Percentiles rank a stretch among this genome's conserved stretches.
These are phyloP conservation scores for Heloderma charlesbogerti DNA, from an alignment of 2,113 vertebrate species.

Conservation along the genomic window DNA sequence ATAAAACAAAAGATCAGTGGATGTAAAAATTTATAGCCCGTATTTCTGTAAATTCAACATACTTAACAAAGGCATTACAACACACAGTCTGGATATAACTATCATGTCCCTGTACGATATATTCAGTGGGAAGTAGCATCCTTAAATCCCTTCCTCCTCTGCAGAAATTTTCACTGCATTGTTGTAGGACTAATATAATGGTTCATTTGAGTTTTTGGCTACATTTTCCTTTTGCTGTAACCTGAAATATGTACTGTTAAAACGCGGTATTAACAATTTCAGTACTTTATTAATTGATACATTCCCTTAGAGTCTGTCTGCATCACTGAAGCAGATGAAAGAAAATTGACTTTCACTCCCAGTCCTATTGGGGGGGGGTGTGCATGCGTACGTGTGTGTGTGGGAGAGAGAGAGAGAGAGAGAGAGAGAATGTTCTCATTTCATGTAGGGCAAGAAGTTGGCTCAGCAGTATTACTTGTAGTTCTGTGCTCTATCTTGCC, in stretches of 20 bases:
- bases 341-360: constrained; percentile 40
- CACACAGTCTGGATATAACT: background rate
- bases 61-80: background rate
- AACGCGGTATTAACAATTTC: constrained; percentile 1
- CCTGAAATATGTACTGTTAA: background rate
- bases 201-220: background rate
- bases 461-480: background rate
- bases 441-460: background rate
- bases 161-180: background rate
- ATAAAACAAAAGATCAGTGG: background rate
- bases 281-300: constrained; percentile 35
- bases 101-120: background rate
- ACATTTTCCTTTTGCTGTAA: background rate
- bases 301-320: constrained; percentile 40
- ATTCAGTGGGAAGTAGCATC: background rate
- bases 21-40: background rate
- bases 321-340: constrained; percentile 32
- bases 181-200: background rate
- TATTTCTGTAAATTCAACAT: background rate
- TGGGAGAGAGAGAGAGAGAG: background rate
- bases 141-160: background rate
- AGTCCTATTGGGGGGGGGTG: background rate
- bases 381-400: too few species aligned
- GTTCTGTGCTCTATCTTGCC: background rate
- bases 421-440: background rate